Evolutionary conservation across 2,113 vertebrate species (phyloP).

Genomic region (Alligator mississippiensis): DNA sequence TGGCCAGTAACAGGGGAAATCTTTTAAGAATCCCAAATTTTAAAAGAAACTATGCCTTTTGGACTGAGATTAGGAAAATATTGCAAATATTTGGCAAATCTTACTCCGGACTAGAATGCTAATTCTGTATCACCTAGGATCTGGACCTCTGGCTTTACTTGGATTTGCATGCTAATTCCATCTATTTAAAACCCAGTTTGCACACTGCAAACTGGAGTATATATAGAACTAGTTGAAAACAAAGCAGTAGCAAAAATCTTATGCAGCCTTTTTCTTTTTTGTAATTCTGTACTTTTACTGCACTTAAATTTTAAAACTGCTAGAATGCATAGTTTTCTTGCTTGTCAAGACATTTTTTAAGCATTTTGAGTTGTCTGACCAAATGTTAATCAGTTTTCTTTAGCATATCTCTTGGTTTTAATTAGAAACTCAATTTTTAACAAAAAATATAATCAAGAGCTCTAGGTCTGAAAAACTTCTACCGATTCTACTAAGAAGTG

Average conservation of each 20-base stretch:
- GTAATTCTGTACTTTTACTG: not conserved
- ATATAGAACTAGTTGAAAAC: too few species aligned
- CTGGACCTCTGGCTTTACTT: not conserved
- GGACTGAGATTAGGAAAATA: not conserved
- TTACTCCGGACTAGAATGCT: not conserved
- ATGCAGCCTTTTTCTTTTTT: not conserved
- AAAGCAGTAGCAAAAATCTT: not conserved
- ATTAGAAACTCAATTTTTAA: not conserved
- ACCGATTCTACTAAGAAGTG: not conserved
- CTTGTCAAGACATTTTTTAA: not conserved
- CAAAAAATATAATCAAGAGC: not conserved
- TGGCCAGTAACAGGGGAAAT: not conserved
- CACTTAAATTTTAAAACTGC: not conserved
- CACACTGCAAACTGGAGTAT: not conserved
- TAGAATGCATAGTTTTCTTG: not conserved
- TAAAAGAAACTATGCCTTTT: not conserved
- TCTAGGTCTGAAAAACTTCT: not conserved
- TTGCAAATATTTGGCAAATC: not conserved
- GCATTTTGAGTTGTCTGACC: too few species aligned
- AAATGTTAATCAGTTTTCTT: too few species aligned
- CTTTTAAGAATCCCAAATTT: not conserved
- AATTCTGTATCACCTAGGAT: not conserved
- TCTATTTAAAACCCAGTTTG: not conserved
- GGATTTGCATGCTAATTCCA: not conserved
- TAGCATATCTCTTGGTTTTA: not conserved